Evolutionary conservation across 2,113 vertebrate genomes (phyloP).

Genomic region (Xiphias gladius): DNA sequence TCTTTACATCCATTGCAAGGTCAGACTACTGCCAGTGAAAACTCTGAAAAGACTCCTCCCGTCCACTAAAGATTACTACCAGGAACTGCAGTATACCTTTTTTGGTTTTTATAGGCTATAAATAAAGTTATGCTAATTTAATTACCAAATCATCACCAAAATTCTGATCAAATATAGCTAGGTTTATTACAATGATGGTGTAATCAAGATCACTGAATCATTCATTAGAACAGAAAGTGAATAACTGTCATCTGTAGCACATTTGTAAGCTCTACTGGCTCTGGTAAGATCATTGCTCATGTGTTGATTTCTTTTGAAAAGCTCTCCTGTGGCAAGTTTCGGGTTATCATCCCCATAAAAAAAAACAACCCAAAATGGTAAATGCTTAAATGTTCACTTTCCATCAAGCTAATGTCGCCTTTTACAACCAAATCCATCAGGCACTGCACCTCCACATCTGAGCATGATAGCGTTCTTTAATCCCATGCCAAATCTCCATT

Average conservation of each 20-base stretch:
- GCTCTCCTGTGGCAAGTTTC: constrained; percentile 14
- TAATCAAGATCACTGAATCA: no score
- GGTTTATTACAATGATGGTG: no score
- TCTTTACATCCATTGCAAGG: background rate
- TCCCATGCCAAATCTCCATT: background rate
- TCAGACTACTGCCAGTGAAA: no score
- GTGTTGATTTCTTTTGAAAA: constrained; percentile 1
- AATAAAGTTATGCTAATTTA: no score
- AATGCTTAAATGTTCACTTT: constrained; percentile 22
- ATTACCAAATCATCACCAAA: no score
- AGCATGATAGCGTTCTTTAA: constrained; percentile 2
- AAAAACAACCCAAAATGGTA: constrained; percentile 4
- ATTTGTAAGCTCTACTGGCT: background rate
- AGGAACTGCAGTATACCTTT: no score
- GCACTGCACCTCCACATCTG: background rate
- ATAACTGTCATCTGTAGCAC: no score
- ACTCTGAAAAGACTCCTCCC: no score
- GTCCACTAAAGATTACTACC: no score
- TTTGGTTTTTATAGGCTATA: no score
- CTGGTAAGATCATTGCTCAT: background rate
- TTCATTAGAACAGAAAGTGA: no score
- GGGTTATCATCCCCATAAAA: constrained; percentile 29
- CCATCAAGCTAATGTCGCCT: constrained; percentile 2
- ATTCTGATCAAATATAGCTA: background rate
- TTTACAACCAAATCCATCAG: constrained; percentile 49